These are phyloP conservation scores for Symphodus melops DNA, from an alignment of 2,113 vertebrate species.

Conservation along the genomic window DNA sequence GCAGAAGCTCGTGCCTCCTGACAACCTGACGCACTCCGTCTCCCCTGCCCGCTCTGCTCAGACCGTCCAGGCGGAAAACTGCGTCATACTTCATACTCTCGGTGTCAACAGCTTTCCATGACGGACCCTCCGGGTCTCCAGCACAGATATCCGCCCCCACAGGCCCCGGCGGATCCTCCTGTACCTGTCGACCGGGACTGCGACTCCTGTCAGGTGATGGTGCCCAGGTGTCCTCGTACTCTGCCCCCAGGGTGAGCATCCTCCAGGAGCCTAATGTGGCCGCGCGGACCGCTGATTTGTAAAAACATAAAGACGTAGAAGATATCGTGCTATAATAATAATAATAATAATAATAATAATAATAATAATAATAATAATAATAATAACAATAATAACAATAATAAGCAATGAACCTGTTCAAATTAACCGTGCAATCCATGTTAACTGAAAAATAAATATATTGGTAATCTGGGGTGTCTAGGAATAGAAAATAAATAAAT, in stretches of 20 bases:
- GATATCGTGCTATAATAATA: too few relatives aligned
- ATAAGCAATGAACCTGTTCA: too few relatives aligned
- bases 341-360: too few relatives aligned
- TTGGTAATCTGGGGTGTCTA: too few relatives aligned
- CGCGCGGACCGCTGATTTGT: slow-evolving; percentile 68
- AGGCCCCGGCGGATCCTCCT: background rate
- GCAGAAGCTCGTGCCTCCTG: slow-evolving; percentile 60
- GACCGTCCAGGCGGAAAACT: slow-evolving; percentile 49
- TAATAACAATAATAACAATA: too few relatives aligned
- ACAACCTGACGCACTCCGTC: slow-evolving; percentile 51
- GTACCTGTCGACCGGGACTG: background rate
- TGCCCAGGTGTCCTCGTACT: slow-evolving; percentile 78
- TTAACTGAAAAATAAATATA: too few relatives aligned
- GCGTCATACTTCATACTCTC: slow-evolving; percentile 41
- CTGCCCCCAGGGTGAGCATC: slow-evolving; percentile 81
- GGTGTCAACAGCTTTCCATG: background rate
- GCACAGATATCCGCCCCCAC: background rate
- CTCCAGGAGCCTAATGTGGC: slow-evolving; percentile 79
- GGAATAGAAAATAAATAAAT: too few relatives aligned
- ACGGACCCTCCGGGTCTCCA: background rate
- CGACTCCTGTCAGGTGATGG: slow-evolving; percentile 39
- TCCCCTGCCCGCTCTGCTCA: background rate
- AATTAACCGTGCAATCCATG: too few relatives aligned
- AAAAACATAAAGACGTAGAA: too few relatives aligned
- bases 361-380: too few relatives aligned